Evolutionary conservation across 2,113 vertebrate genomes (phyloP).

Genomic region (Rhegmatorhina hoffmannsi): DNA sequence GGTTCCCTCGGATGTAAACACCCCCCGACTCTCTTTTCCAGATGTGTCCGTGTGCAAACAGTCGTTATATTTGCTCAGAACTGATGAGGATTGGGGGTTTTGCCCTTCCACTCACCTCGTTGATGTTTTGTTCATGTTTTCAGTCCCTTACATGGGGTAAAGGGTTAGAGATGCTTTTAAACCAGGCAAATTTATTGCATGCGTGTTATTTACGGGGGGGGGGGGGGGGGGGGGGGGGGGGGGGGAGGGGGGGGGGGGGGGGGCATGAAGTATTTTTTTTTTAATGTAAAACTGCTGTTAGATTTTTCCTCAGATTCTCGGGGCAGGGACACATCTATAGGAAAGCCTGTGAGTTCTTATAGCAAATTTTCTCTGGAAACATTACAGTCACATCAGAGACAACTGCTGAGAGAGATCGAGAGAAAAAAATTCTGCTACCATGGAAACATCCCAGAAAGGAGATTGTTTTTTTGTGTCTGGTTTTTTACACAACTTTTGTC

Average conservation of each 20-base stretch:
- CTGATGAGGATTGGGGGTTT: not conserved
- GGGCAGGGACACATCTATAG: not conserved
- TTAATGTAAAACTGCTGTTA: not conserved
- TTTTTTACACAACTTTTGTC: not conserved
- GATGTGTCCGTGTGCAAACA: not conserved
- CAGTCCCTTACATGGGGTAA: not conserved
- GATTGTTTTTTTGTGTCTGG: not conserved
- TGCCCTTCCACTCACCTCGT: not conserved
- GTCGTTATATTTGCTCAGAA: accelerated
- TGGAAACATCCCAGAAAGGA: constrained; percentile 51
- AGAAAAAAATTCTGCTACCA: constrained; percentile 43
- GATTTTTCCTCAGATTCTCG: not conserved
- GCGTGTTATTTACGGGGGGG: not conserved
- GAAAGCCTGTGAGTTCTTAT: not conserved
- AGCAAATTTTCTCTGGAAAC: not conserved
- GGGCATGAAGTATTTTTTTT: not conserved
- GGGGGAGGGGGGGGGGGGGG: not conserved
- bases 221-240: too few species aligned
- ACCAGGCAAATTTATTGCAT: not conserved
- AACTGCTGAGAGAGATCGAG: not conserved
- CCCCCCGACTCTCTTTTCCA: not conserved
- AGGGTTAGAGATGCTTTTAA: not conserved
- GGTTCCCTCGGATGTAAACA: not conserved
- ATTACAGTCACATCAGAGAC: not conserved
- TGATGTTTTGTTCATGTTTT: not conserved